phyloP scores from a whole-genome alignment of 2,888 invertebrate species.

The Pyrrhosoma nymphula region DNA sequence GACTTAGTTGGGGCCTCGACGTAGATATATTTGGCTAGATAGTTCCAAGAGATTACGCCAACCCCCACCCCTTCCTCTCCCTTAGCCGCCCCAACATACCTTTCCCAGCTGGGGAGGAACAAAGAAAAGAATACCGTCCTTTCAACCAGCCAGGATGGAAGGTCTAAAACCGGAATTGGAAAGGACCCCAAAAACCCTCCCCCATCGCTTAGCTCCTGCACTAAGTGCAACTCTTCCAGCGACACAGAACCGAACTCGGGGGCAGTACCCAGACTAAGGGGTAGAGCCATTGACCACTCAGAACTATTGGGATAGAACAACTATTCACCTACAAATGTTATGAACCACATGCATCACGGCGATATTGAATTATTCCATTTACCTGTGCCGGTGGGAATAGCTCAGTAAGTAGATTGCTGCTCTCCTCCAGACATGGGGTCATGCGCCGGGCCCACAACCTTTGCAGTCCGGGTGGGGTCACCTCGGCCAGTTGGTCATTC shows the following conservation, averaged over 20 bases:
- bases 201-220: background rate
- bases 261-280: too few relatives aligned
- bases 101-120: background rate
- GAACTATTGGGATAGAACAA: background rate
- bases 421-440: constrained; percentile 49
- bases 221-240: background rate
- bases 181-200: background rate
- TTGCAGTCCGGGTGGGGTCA: constrained; percentile 42
- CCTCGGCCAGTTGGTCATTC: constrained; percentile 19
- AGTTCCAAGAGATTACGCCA: background rate
- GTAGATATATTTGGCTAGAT: background rate
- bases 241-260: background rate
- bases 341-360: background rate
- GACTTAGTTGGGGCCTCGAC: background rate
- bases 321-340: too few relatives aligned
- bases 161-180: constrained; percentile 7
- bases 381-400: constrained; percentile 57
- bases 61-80: background rate
- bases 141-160: background rate
- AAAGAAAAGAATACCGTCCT: background rate
- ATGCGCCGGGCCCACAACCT: constrained; percentile 56
- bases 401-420: constrained; percentile 30
- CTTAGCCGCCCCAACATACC: background rate
- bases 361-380: background rate
- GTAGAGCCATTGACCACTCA: background rate